Conservation (phyloP, 1,140 invertebrate species). For the Hyles vespertilio region DNA sequence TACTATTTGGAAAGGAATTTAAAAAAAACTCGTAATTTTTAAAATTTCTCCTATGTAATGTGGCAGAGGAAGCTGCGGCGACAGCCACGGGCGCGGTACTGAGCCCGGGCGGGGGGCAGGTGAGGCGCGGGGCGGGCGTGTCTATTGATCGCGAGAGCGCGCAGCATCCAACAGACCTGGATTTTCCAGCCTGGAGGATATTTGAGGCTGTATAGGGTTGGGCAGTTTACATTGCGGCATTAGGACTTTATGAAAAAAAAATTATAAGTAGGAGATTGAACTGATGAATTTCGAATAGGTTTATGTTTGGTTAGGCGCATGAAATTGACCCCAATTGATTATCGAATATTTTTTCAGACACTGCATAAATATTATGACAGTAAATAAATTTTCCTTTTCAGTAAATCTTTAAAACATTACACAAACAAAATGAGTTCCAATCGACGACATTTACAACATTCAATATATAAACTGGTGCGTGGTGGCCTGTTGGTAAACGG, state of each 20-base stretch:
- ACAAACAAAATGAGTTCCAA: too few relatives aligned
- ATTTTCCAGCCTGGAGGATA: constrained; percentile 13
- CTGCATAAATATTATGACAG: too few relatives aligned
- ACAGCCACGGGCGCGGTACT: constrained; percentile 42
- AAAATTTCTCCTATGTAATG: constrained; percentile 8
- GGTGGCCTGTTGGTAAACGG: too few relatives aligned
- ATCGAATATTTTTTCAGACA: too few relatives aligned
- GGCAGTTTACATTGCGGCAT: constrained; percentile 24
- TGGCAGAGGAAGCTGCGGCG: constrained; percentile 21
- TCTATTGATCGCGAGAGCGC: constrained; percentile 47
- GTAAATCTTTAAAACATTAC: too few relatives aligned
- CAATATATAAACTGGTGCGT: too few relatives aligned
- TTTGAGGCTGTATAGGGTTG: background rate
- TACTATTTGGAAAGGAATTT: constrained; percentile 14
- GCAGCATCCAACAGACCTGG: constrained; percentile 37
- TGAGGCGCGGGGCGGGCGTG: constrained; percentile 19
- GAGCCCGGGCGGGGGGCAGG: constrained; percentile 36
- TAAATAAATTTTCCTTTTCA: too few relatives aligned
- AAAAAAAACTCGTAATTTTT: constrained; percentile 33
- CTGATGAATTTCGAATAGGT: too few relatives aligned
- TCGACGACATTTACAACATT: too few relatives aligned
- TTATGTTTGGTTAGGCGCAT: too few relatives aligned
- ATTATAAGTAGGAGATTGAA: too few relatives aligned
- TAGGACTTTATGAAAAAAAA: background rate
- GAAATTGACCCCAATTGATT: too few relatives aligned